Evolutionary conservation across 2,113 vertebrate genomes (phyloP), one percentile per base, ranked within the genome.

Genomic region (Cygnus buccinator): DNA sequence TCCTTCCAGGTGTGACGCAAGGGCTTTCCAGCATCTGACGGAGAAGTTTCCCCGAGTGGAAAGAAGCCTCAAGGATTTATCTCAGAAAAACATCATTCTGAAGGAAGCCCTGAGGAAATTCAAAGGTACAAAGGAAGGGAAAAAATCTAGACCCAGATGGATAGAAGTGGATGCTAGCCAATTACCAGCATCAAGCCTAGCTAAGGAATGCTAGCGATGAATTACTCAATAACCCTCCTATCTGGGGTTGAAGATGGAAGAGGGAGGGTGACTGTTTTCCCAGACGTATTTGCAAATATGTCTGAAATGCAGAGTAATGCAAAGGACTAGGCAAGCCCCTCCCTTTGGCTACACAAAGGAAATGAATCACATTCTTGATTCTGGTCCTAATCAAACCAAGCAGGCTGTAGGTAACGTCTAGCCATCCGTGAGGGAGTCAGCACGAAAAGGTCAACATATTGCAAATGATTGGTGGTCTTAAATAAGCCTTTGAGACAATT

Each of bases 201-300:
- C 29, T n/a, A 31, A 73, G 58, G 39, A 55, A 63, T 4, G 39
- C 68, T 63, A 48, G 28, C 11, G 23, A 66, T 13, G 41, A 39
- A 28, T 66, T 85, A 58, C 50, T 66, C 71, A n/a, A 46, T 17
- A 57, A 57, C 29, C 12, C 29, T 59, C 43, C 61, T 41, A 4
- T 43, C 97, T 68, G 95, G 97, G 77, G 50, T 70, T 48, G 82
- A 70, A 37, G 48, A 26, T 37, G 39, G 48, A 39, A 41, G 6
- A 48, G n/a, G 52, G 83, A 48, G 28, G 61, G 71, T 28, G 11
- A 41, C 13, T 13, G 13, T 4, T 5, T 28, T 55, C 82, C 39
- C 59, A 22, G 62, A 10, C 8, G 0, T 22, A n/a, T 57, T 41
- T 14, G 28, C 48, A 11, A 41, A 4, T 5, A 4, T 0, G 6